Conservation (phyloP, 2,888 invertebrate species). For the Fragum whitleyi region DNA sequence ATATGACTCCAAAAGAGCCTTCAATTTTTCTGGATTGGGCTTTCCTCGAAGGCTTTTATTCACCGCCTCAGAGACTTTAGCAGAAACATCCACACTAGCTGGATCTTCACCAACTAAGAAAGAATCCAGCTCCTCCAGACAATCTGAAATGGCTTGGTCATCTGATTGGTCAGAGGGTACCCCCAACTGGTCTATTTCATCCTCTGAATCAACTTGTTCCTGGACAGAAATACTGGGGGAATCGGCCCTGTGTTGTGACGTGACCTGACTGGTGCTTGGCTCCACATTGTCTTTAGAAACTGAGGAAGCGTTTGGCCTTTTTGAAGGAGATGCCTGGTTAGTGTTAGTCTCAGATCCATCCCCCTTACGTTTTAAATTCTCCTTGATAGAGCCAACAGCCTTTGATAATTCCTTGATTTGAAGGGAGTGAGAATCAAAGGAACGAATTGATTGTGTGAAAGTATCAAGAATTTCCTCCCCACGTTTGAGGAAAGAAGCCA, state of each 20-base stretch:
- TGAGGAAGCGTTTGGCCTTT: too few species aligned
- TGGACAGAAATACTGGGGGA: background rate
- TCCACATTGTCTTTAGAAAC: too few species aligned
- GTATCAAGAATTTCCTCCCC: too few species aligned
- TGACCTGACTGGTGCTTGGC: too few species aligned
- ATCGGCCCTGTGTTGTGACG: background rate
- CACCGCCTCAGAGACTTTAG: too few species aligned
- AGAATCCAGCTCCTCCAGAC: background rate
- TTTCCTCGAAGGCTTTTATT: too few species aligned
- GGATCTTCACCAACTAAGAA: too few species aligned
- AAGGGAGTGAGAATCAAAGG: slow-evolving; percentile 1
- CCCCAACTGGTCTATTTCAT: background rate
- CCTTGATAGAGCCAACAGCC: background rate
- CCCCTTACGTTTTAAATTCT: background rate
- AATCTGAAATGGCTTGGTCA: background rate
- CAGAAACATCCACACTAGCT: too few species aligned
- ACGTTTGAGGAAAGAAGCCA: too few species aligned
- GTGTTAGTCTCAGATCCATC: background rate
- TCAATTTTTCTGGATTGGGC: too few species aligned
- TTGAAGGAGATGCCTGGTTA: too few species aligned
- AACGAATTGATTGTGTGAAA: background rate
- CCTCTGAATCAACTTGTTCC: background rate
- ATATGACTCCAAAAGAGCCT: too few species aligned
- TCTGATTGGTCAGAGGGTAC: background rate
- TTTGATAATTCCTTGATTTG: background rate